These are phyloP conservation scores for Osmerus eperlanus DNA, from an alignment of 2,113 vertebrate species.

Conservation along the genomic window DNA sequence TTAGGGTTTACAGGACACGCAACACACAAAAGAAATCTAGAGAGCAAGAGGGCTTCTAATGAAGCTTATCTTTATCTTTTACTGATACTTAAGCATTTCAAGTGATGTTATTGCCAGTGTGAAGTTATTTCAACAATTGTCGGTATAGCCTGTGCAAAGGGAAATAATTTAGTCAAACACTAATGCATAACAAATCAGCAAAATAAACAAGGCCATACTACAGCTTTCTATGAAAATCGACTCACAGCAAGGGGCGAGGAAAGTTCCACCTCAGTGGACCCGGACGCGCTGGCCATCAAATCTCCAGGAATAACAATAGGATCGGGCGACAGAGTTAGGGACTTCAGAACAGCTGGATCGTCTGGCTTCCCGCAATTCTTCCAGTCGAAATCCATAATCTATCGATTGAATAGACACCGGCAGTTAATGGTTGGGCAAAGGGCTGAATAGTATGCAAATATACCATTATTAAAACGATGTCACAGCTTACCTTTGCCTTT, in stretches of 20 bases:
- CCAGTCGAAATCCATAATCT: conserved; percentile 66
- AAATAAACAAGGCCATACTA: no score
- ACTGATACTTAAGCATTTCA: conserved; percentile 13
- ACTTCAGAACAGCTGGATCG: conserved; percentile 61
- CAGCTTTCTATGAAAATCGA: not conserved
- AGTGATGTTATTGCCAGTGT: not conserved
- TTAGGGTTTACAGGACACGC: no score
- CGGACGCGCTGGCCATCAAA: conserved; percentile 61
- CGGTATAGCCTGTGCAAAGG: no score
- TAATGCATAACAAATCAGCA: no score
- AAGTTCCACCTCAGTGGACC: conserved; percentile 55
- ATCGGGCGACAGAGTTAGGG: conserved; percentile 63
- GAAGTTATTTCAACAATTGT: no score
- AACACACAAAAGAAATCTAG: no score
- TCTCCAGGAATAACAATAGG: conserved; percentile 70
- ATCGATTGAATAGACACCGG: not conserved
- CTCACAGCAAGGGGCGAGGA: conserved; percentile 63
- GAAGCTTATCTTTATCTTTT: not conserved
- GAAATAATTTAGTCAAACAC: no score
- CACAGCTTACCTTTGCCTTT: not conserved
- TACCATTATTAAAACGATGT: not conserved
- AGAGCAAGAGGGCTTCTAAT: no score
- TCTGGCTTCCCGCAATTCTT: conserved; percentile 66
- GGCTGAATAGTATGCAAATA: not conserved
- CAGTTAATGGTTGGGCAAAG: not conserved